Base-by-base conservation (phyloP, 37 sponge, comb jelly and placozoan species). In the Axinella damicornis region DNA sequence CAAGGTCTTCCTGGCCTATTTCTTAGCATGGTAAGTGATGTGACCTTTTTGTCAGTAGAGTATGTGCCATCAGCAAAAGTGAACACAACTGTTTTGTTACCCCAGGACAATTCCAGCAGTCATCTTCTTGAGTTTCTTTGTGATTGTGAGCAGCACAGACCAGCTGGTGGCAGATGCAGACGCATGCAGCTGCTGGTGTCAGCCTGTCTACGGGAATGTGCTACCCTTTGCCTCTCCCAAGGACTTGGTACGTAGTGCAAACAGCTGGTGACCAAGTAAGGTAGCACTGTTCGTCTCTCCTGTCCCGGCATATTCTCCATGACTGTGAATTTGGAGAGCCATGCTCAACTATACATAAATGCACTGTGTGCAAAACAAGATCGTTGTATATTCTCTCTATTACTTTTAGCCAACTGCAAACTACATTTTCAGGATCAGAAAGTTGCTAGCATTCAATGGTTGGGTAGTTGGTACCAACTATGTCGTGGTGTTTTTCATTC, bases 201-300 rank as follows among this genome's bases (percentile, higher is more conserved):
- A 36, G 0, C 85, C 85, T 24, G 32, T 65, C 21, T 46, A n/a
- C 36, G 85, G 85, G 13, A 85, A 85, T 67, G 69, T 75, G 9
- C 28, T 76, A 12, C 85, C 85, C 36, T 64, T 40, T 74, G 83
- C 74, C 9, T 20, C 18, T 21, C 21, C 65, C 28, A 73, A 36
- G 31, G 63, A 62, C 30, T 17, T 9, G 2, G 83, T 83, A 64
- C 9, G 46, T 46, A 46, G 46, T 9, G 9, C 46, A 46, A 4
- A 4, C 9, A 46, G 9, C 9, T 12, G 46, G 4, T n/a, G n/a
- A n/a, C n/a, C n/a, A n/a, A n/a, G n/a, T n/a, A n/a, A n/a, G n/a
- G n/a, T n/a, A n/a, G n/a, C n/a, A n/a, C n/a, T n/a, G n/a, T n/a
- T n/a, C n/a, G n/a, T n/a, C n/a, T n/a, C n/a, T n/a, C n/a, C n/a